A percentile compares a stretch with the other conserved stretches of the same genome.
These are phyloP conservation scores for Acrossocheilus fasciatus DNA, from an alignment of 2,797 vertebrate species.

Conservation along the genomic window DNA sequence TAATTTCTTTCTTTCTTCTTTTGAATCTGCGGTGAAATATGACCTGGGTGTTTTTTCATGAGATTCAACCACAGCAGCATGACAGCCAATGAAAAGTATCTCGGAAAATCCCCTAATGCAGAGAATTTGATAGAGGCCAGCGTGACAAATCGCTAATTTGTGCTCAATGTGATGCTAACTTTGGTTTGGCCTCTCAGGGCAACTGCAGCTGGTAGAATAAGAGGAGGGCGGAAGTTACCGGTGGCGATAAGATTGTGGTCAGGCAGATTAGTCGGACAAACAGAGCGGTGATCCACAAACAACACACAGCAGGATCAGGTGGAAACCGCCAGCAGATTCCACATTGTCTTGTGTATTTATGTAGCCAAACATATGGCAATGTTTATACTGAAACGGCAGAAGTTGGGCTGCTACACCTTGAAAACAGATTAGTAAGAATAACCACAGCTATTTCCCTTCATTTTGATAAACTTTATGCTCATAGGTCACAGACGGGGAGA, in stretches of 20 bases:
- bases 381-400: constrained; percentile 22
- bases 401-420: constrained; percentile 36
- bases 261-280: constrained; percentile 20
- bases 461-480: constrained; percentile 59
- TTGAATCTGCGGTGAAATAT: background rate
- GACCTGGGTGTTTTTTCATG: background rate
- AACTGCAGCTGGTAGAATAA: constrained; percentile 7
- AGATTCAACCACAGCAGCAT: background rate
- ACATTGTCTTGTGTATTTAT: constrained; percentile 24
- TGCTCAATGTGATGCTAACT: constrained; percentile 1
- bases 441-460: constrained; percentile 49
- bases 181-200: constrained; percentile 3
- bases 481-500: constrained; percentile 8
- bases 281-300: constrained; percentile 40
- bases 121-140: background rate
- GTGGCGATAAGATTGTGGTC: constrained; percentile 15
- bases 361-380: constrained; percentile 33
- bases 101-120: background rate
- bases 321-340: constrained; percentile 41
- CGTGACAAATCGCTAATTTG: constrained; percentile 24
- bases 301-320: constrained; percentile 32
- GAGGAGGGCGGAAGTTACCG: background rate
- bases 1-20: background rate
- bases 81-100: background rate
- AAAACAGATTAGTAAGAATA: constrained; percentile 50